These are phyloP conservation scores for Metacarcinus magister DNA, from an alignment of 2,888 invertebrate species.

Conservation along the genomic window DNA sequence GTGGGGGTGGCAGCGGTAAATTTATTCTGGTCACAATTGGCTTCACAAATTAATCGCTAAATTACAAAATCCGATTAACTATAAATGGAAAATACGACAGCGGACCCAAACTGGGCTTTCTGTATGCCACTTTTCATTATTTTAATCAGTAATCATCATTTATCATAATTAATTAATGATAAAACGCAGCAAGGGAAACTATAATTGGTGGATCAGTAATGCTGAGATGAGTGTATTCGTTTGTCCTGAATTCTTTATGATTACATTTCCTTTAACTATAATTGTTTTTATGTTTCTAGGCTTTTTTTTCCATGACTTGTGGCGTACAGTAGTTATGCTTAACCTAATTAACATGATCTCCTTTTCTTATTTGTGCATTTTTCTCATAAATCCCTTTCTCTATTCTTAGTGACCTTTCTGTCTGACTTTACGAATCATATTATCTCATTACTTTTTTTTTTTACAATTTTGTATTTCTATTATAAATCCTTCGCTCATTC, in stretches of 20 bases:
- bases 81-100: conserved; percentile 28
- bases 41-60: conserved; percentile 21
- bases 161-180: conserved; percentile 9
- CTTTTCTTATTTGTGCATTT: too few relatives aligned
- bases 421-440: too few relatives aligned
- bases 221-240: not conserved
- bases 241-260: not conserved
- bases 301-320: too few relatives aligned
- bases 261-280: not conserved
- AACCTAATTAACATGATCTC: too few relatives aligned
- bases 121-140: not conserved
- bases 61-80: not conserved
- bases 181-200: conserved; percentile 21
- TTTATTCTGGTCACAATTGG: not conserved
- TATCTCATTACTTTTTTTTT: too few relatives aligned
- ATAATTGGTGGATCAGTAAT: not conserved
- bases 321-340: too few relatives aligned
- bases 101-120: not conserved
- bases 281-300: too few relatives aligned
- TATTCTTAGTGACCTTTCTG: too few relatives aligned
- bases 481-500: too few relatives aligned
- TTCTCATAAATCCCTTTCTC: too few relatives aligned
- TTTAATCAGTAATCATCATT: conserved; percentile 20
- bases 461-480: too few relatives aligned
- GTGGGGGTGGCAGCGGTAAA: not conserved